phyloP scores from a whole-genome alignment of 2,113 vertebrate species.

The Pachyramphus minor region DNA sequence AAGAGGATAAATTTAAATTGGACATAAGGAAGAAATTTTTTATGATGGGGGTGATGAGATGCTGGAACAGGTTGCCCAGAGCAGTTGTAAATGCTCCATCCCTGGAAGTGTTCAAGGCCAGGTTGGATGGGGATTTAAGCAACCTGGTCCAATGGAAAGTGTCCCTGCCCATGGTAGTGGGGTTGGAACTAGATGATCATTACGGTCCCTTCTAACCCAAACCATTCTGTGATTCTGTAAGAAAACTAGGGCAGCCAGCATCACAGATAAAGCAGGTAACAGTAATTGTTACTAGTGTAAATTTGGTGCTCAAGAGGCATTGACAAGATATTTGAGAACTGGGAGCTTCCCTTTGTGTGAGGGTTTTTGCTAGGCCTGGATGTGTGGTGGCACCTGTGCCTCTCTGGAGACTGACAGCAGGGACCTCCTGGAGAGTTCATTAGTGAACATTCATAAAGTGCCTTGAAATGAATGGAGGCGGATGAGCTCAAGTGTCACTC shows the following conservation, averaged over 20 bases:
- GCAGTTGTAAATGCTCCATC: neutral
- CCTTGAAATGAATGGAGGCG: constrained; percentile 6
- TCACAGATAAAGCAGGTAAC: neutral
- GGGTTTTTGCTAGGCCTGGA: neutral
- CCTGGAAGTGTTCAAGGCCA: neutral
- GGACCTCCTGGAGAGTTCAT: constrained; percentile 23
- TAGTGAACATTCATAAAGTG: neutral
- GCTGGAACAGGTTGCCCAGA: neutral
- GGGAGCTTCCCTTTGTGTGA: neutral
- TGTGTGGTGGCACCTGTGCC: constrained; percentile 25
- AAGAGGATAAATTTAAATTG: neutral
- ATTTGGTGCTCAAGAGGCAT: neutral
- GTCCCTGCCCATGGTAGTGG: neutral
- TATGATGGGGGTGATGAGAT: accelerated
- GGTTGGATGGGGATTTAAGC: neutral
- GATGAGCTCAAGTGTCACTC: constrained; percentile 19
- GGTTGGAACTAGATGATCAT: neutral
- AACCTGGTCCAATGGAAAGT: neutral
- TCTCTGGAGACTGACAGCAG: neutral
- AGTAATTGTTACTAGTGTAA: neutral
- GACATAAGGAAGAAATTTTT: neutral
- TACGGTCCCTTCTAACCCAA: neutral
- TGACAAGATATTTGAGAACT: neutral
- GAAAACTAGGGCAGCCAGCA: neutral
- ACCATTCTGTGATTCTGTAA: neutral